Evolutionary conservation across 2,797 vertebrate species (phyloP).

Genomic region (Crotalus adamanteus): DNA sequence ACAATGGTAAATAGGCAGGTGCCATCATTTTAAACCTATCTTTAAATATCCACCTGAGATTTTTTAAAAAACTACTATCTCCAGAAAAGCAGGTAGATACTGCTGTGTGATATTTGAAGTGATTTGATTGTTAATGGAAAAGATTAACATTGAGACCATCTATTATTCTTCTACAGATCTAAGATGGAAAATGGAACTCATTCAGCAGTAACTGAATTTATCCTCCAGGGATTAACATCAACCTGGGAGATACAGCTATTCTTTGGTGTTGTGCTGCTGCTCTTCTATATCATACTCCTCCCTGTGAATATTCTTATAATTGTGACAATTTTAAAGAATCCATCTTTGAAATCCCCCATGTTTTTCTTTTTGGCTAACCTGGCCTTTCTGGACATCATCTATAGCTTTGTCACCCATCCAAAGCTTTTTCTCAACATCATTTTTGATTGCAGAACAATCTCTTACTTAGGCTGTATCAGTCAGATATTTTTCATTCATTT

Average conservation of each 20-base stretch:
- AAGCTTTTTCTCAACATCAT: slow-evolving; percentile 56
- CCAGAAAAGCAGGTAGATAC: neutral
- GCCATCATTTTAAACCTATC: neutral
- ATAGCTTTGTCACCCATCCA: slow-evolving; percentile 50
- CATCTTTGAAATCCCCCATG: slow-evolving; percentile 49
- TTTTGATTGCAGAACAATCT: slow-evolving; percentile 45
- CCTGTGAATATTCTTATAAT: slow-evolving; percentile 5
- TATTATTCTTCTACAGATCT: neutral
- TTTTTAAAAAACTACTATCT: neutral
- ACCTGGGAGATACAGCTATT: neutral
- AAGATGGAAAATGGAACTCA: neutral
- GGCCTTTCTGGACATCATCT: slow-evolving; percentile 55
- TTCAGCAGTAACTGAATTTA: neutral
- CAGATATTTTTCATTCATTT: slow-evolving; percentile 63
- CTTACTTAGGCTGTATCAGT: slow-evolving; percentile 47
- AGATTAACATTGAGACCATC: neutral
- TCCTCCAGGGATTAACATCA: slow-evolving; percentile 3
- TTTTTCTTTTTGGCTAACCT: slow-evolving; percentile 59
- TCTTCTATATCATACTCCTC: slow-evolving; percentile 2
- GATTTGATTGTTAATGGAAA: neutral
- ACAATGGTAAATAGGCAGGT: neutral
- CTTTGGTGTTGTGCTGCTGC: neutral
- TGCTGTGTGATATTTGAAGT: neutral
- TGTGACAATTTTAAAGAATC: neutral
- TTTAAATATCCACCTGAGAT: neutral